Percentiles rank a stretch among this genome's conserved stretches.
These are phyloP conservation scores for Hiodon alosoides DNA, from an alignment of 2,113 vertebrate species.

Conservation along the genomic window DNA sequence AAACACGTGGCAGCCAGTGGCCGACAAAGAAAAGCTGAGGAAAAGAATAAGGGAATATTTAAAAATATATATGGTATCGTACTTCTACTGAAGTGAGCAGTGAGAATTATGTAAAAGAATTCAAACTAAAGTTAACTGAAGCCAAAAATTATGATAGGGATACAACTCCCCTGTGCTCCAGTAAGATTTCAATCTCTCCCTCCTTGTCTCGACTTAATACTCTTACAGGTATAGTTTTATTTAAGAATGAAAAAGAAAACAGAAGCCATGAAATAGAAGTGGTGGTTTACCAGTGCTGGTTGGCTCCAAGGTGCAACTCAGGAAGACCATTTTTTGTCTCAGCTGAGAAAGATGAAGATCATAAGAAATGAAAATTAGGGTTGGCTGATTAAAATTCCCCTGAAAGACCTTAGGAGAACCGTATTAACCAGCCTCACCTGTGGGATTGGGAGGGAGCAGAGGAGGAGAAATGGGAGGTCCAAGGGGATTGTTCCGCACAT, in stretches of 20 bases:
- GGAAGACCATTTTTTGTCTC: constrained; percentile 38
- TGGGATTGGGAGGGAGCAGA: constrained; percentile 39
- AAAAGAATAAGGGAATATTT: constrained; percentile 22
- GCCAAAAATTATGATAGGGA: no score
- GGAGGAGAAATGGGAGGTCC: constrained; percentile 53
- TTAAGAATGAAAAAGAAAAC: neutral
- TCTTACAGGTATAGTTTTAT: no score
- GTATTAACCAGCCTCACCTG: constrained; percentile 41
- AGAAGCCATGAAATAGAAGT: neutral
- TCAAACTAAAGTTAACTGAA: no score
- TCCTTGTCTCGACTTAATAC: no score
- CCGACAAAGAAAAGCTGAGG: constrained; percentile 59
- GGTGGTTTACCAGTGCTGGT: constrained; percentile 55
- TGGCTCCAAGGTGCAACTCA: constrained; percentile 57
- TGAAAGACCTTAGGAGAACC: neutral
- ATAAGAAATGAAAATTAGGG: neutral
- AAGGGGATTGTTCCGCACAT: constrained; percentile 62
- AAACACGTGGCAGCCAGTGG: constrained; percentile 64
- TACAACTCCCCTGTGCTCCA: no score
- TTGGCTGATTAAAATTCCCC: neutral
- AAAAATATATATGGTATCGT: neutral
- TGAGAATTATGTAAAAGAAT: neutral
- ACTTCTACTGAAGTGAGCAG: neutral
- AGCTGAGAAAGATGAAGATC: constrained; percentile 35
- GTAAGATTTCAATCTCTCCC: no score